These are phyloP conservation scores for Drosophila setosimentum DNA, from an alignment of 2,888 invertebrate species.

Conservation along the genomic window DNA sequence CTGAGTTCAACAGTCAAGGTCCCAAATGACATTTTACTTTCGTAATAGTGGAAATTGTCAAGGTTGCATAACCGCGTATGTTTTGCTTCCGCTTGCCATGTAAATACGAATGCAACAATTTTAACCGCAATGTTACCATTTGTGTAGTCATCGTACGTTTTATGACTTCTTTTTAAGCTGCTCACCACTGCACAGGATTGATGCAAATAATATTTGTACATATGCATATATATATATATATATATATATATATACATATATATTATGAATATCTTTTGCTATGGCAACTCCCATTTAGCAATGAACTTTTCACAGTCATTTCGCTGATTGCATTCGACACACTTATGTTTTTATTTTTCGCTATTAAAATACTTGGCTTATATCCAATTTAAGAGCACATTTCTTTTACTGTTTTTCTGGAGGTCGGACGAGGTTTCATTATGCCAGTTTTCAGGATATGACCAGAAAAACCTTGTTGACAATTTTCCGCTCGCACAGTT, in stretches of 20 bases:
- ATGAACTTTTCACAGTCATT: constrained; percentile 62
- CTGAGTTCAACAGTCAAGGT: background rate
- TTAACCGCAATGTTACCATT: constrained; percentile 22
- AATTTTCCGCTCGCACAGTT: constrained; percentile 33
- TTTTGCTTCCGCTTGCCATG: background rate
- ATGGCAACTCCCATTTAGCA: constrained; percentile 35
- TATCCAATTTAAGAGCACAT: constrained; percentile 58
- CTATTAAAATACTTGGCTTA: constrained; percentile 66
- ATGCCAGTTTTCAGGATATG: constrained; percentile 55
- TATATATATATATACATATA: background rate
- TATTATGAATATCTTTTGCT: background rate
- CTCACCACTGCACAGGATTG: constrained; percentile 15
- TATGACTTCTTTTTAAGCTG: constrained; percentile 25
- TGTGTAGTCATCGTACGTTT: constrained; percentile 28
- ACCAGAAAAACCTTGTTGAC: constrained; percentile 63
- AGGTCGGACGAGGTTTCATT: constrained; percentile 54
- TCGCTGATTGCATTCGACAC: constrained; percentile 64
- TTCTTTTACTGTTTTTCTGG: constrained; percentile 7
- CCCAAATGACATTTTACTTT: background rate
- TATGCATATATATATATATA: constrained; percentile 14
- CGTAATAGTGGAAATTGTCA: background rate
- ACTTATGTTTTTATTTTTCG: constrained; percentile 39
- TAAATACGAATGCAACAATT: constrained; percentile 32
- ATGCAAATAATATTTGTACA: constrained; percentile 3
- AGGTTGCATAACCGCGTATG: background rate